Percentiles rank a stretch among this genome's conserved stretches.
Evolutionary conservation across 2,113 vertebrate species (phyloP).

Genomic region (Equus quagga): DNA sequence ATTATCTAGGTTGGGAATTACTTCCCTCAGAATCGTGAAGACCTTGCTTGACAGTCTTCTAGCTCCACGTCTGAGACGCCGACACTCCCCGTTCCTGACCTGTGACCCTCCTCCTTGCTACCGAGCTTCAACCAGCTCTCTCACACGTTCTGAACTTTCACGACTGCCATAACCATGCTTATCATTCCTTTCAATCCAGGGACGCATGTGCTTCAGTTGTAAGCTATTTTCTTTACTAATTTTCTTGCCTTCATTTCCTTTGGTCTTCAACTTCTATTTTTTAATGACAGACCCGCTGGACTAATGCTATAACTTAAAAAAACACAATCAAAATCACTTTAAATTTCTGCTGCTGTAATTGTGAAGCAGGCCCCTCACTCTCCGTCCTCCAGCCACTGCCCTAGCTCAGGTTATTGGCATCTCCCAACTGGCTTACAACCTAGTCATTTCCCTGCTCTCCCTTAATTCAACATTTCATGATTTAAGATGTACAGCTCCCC

Average conservation of each 20-base stretch:
- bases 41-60: background rate
- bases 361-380: background rate
- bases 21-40: background rate
- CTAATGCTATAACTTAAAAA: background rate
- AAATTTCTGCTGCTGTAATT: background rate
- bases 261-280: background rate
- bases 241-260: background rate
- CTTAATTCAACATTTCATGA: background rate
- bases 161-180: rapidly evolving
- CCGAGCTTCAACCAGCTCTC: background rate
- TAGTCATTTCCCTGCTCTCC: background rate
- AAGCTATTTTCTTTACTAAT: background rate
- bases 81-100: background rate
- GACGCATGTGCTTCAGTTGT: background rate
- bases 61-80: too few species aligned
- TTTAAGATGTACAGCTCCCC: rapidly evolving
- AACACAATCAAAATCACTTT: background rate
- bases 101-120: background rate
- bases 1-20: too few species aligned
- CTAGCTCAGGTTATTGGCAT: rapidly evolving
- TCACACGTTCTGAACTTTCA: background rate
- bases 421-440: too few species aligned
- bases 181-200: background rate
- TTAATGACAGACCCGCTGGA: too few species aligned
- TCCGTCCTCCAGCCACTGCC: background rate